Evolutionary conservation across 2,888 invertebrate species (phyloP), one percentile per base, ranked within the genome.

Genomic region (Dolichomitus sp.): DNA sequence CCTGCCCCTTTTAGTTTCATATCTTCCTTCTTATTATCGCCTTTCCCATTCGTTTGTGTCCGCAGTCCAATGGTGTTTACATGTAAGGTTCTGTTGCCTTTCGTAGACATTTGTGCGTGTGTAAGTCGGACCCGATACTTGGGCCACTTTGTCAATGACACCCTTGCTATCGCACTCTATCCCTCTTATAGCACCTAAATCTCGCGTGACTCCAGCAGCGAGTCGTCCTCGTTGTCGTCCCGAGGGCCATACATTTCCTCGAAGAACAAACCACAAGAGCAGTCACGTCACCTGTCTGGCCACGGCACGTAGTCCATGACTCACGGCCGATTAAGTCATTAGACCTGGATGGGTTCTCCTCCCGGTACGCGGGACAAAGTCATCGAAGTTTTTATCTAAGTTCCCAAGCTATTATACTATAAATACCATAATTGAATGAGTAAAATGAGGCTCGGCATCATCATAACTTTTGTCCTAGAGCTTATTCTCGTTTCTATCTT

Each of bases 241-340:
- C 74, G 33, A 14, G 33, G 42, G 69, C 69, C 70, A 66, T 50
- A 72, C 19, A 57, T 81, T 81, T 54, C 65, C 76, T 57, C 70
- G n/a, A 75, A 81, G 57, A 76, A 65, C 14, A 14, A 37, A 27
- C 14, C 9, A 37, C 30, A n/a, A 5, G 75, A 75, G 45, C 69
- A 81, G 80, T 70, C 80, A 65, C 80, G 75, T 75, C 75, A 80
- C 80, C 75, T 65, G 80, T 80, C 65, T 40, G 37, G 40, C 48
- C 48, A 30, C 57, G 65, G 65, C 70, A 54, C 23, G 27, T 23
- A 27, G 11, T 6, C 23, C 54, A 27, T 54, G 54, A 54, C 54
- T 75, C 80, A 80, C 70, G 37, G 57, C 45, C 80, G 80, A 80
- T 80, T 76, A 76, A 80, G 80, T 70, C 75, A 66, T 80, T 59